These are phyloP conservation scores for Scotopteryx bipunctaria DNA, from an alignment of 2,888 invertebrate genomes.

Conservation along the genomic window DNA sequence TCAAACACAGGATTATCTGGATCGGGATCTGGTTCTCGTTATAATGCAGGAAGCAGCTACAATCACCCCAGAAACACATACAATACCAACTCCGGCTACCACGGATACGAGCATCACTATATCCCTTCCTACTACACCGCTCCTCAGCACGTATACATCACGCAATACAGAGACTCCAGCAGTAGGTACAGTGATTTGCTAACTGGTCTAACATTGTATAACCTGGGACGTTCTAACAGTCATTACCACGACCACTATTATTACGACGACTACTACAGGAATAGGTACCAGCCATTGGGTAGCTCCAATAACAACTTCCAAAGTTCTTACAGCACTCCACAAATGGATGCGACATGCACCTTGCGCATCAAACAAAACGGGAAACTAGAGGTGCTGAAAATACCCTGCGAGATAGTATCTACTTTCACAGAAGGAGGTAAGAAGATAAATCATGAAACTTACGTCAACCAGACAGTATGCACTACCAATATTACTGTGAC, in stretches of 20 bases:
- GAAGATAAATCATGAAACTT: conserved; percentile 41
- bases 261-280: conserved; percentile 69
- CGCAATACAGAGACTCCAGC: conserved; percentile 65
- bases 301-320: conserved; percentile 10
- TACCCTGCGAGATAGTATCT: conserved; percentile 76
- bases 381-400: conserved; percentile 55
- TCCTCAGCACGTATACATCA: conserved; percentile 69
- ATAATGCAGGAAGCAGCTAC: conserved; percentile 18
- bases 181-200: conserved; percentile 69
- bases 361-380: conserved; percentile 64
- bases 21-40: conserved; percentile 23
- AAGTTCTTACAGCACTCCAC: conserved; percentile 39
- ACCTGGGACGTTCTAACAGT: conserved; percentile 67
- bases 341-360: conserved; percentile 58
- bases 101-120: conserved; percentile 16
- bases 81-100: conserved; percentile 35
- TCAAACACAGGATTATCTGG: conserved; percentile 33
- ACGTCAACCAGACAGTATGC: conserved; percentile 56
- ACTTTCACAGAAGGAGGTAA: conserved; percentile 66
- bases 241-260: conserved; percentile 66
- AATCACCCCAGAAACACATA: conserved; percentile 32
- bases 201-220: conserved; percentile 70
- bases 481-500: conserved; percentile 52
- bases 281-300: conserved; percentile 48
- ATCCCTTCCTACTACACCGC: conserved; percentile 52